Conservation (phyloP, 2,888 invertebrate species). For the Epistrophe grossulariae region DNA sequence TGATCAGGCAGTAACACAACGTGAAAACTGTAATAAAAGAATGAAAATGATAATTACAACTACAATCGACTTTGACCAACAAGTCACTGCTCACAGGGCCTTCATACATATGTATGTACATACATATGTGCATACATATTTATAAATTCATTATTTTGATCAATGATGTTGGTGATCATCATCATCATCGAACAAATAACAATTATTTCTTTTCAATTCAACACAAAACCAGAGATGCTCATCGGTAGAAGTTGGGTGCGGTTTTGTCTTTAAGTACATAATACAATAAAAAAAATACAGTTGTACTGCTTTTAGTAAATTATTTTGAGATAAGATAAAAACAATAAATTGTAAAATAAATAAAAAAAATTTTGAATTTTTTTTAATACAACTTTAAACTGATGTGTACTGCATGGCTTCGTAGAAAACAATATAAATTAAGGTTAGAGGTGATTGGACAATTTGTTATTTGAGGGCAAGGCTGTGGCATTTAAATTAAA, state of each 20-base stretch:
- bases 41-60: constrained; percentile 11
- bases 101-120: not conserved
- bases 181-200: constrained; percentile 40
- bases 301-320: constrained; percentile 30
- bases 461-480: constrained; percentile 51
- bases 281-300: constrained; percentile 19
- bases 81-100: constrained; percentile 35
- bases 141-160: constrained; percentile 10
- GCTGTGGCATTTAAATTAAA: constrained; percentile 30
- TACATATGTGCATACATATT: no score
- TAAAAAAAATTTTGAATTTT: constrained; percentile 7
- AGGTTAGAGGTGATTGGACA: constrained; percentile 70
- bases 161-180: constrained; percentile 47
- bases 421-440: constrained; percentile 27
- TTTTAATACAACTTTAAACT: constrained; percentile 5
- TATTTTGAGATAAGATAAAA: constrained; percentile 62
- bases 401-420: not conserved
- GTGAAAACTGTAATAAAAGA: constrained; percentile 8
- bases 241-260: constrained; percentile 55
- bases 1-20: not conserved
- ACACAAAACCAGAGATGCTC: constrained; percentile 52
- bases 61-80: constrained; percentile 22
- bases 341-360: constrained; percentile 27
- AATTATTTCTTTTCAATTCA: constrained; percentile 15
- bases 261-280: constrained; percentile 31